Base-by-base conservation (phyloP, 1,140 invertebrate genomes). In the Drosophila ercepeae region DNA sequence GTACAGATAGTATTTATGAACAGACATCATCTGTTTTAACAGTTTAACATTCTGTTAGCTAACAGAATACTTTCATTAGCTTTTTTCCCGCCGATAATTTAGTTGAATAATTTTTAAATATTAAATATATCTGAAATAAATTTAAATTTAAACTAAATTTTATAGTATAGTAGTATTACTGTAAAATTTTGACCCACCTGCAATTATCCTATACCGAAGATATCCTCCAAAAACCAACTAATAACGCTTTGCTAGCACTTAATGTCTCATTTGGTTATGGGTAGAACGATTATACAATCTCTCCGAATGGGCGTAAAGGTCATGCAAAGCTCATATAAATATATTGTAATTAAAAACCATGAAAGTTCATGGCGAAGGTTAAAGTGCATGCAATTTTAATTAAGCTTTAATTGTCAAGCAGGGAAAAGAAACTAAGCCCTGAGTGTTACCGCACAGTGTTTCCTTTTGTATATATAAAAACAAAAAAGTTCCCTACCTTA, bases 291-390 rank as follows among this genome's bases (percentile, higher is more conserved):
- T 72, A 72, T 49, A 72, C 48, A 61, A 53, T 36, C 46, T 19
- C 14, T 16, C 6, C 23, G n/a, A 19, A 41, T 41, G 41, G 48
- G 46, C 59, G 27, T 13, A 19, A 29, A 32, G 63, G 34, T 63
- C 69, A 71, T 58, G 44, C 44, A 3, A 73, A 54, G 16, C 34
- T 5, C 49, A 50, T 63, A 53, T 72, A 54, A 72, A 53, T 72
- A 73, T 44, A 49, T 63, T 61, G 44, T 73, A 73, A 73, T 73
- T 73, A 72, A 73, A 53, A 42, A 27, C 49, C 34, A 72, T 49
- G 13, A 50, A 73, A 63, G 69, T 72, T 73, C 69, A 73, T 44
- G 69, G 68, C 57, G 68, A 73, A 73, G 69, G 69, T 49, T 72
- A 63, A 63, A 44, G 57, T 63, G 68, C 69, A 72, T 72, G 69